Base-by-base conservation (phyloP, 2,113 vertebrate genomes). In the Erythrolamprus reginae region DNA sequence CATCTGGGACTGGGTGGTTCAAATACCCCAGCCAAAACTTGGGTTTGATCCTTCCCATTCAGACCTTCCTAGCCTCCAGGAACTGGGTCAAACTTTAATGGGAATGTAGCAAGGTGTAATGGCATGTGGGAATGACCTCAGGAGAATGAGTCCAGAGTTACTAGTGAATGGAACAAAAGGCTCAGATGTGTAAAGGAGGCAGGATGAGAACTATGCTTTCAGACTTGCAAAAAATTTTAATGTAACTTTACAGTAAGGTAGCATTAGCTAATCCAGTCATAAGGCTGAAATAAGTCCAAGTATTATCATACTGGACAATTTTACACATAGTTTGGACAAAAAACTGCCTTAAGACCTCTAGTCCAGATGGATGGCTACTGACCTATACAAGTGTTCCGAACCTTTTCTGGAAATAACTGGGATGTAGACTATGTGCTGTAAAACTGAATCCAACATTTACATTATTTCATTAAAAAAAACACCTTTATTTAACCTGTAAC, bases 401-500 rank as follows among this genome's bases (percentile, higher is more conserved):
- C 88, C 65, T 42, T n/a, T 28, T 45, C 52, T n/a, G 9, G 88
- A 89, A 53, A 89, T 28, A 17, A 5, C 70, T 4, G 33, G 24
- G n/a, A 38, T 55, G 24, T 45, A 55, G 82, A 89, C n/a, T 10
- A 89, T 83, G 38, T 83, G 15, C 8, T 84, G 23, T 56, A 28
- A 28, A 19, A 42, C 51, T 56, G 77, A 89, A 52, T 51, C 6
- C 19, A 87, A 13, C 61, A 58, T 93, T 87, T 87, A 70, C 56
- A 87, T 88, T 91, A 92, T 51, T 8, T 90, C 38, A 90, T 87
- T 47, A 24, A 33, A 26, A 50, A 52, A 65, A 90, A 89, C 33
- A 89, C 33, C 19, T 28, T 51, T 58, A 87, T 94, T 26, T 88
- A 88, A 52, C 10, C 10, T 87, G 9, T 12, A 13, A 17, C 84